Evolutionary conservation across 2,888 invertebrate species (phyloP).

Genomic region (Magallana nippona): DNA sequence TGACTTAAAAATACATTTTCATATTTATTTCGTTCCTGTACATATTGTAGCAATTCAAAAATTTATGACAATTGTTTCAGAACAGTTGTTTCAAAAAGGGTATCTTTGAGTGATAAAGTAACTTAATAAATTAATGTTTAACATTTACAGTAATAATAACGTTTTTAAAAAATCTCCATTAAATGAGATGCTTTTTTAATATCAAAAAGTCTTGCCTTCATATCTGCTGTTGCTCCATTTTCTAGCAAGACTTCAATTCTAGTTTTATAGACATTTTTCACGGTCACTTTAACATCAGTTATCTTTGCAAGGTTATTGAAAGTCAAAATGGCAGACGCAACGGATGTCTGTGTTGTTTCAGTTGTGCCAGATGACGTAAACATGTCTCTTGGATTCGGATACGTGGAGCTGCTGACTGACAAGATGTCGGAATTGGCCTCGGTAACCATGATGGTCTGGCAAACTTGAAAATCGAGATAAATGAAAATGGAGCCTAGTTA

Average conservation of each 20-base stretch:
- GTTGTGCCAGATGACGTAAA: neutral
- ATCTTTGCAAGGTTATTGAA: constrained; percentile 5
- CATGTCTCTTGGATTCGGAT: neutral
- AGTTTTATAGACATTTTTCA: neutral
- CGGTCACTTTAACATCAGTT: neutral
- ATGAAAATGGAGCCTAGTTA: neutral
- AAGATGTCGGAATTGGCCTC: neutral
- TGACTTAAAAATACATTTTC: no score
- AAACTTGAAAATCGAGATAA: neutral
- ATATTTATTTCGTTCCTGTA: no score
- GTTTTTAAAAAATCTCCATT: neutral
- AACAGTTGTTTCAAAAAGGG: no score
- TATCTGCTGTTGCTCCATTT: neutral
- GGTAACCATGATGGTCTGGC: neutral
- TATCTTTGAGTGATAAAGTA: no score
- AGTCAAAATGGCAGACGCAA: neutral
- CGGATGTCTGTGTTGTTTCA: neutral
- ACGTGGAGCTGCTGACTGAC: neutral
- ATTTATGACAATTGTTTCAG: no score
- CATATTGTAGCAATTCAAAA: no score
- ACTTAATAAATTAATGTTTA: no score
- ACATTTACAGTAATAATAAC: neutral
- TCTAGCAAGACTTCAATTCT: neutral
- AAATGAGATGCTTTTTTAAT: neutral
- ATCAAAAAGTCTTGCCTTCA: neutral